Evolutionary conservation across 2,888 invertebrate genomes (phyloP).

Genomic region (Tetramorium bicarinatum): DNA sequence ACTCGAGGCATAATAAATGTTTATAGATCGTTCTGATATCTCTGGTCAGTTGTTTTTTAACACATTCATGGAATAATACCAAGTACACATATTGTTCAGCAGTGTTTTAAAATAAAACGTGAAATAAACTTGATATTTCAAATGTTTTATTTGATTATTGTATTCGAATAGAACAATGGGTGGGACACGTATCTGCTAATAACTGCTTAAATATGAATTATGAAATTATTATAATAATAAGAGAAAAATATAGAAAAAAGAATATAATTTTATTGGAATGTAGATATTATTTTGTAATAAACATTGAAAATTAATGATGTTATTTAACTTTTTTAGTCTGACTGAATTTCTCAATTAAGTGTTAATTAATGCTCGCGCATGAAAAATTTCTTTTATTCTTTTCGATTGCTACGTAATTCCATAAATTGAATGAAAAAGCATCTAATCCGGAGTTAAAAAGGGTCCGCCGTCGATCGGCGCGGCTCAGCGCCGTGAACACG

Average conservation of each 20-base stretch:
- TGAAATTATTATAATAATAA: neutral
- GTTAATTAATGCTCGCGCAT: neutral
- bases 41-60: slow-evolving; percentile 38
- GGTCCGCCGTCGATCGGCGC: slow-evolving; percentile 74
- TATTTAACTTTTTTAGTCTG: neutral
- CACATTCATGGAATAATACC: neutral
- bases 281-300: neutral
- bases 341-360: neutral
- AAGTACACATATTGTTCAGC: neutral
- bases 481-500: slow-evolving; percentile 78
- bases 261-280: neutral
- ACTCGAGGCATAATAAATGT: slow-evolving; percentile 36
- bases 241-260: neutral
- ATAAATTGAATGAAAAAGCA: slow-evolving; percentile 62
- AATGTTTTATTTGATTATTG: neutral
- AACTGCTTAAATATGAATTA: neutral
- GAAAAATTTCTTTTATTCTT: neutral
- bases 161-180: neutral
- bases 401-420: neutral
- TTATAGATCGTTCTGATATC: slow-evolving; percentile 33
- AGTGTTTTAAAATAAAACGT: slow-evolving; percentile 9
- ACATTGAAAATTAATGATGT: neutral
- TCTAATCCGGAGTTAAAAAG: slow-evolving; percentile 69
- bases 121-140: neutral
- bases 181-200: too few relatives aligned